phyloP scores from a whole-genome alignment of 1,140 invertebrate genomes.

The Harpegnathos saltator region DNA sequence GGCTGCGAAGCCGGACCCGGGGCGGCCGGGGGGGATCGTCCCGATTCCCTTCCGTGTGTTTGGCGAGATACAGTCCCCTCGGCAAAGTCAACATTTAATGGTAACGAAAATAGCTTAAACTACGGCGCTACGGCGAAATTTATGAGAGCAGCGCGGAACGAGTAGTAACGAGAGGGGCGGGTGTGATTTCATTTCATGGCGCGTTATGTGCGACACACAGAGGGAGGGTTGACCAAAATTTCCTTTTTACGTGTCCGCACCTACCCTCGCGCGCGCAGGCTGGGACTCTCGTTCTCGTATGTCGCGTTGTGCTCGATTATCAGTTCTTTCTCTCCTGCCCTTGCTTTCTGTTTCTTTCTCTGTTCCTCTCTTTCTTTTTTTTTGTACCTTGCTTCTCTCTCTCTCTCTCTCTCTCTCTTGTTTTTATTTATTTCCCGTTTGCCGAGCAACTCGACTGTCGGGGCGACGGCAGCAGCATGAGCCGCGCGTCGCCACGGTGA shows the following conservation, averaged over 20 bases:
- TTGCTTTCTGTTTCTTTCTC: too few species aligned
- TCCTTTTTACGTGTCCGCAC: constrained; percentile 5
- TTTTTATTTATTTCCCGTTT: not conserved
- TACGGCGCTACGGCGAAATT: constrained; percentile 47
- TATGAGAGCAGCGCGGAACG: constrained; percentile 46
- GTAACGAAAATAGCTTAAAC: constrained; percentile 58
- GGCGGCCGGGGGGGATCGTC: constrained; percentile 30
- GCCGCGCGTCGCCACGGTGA: too few species aligned
- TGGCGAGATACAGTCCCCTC: constrained; percentile 37
- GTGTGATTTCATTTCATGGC: constrained; percentile 59
- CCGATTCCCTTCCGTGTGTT: constrained; percentile 25
- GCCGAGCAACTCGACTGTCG: too few species aligned
- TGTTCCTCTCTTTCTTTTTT: too few species aligned
- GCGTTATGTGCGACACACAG: constrained; percentile 46
- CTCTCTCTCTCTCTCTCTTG: not conserved
- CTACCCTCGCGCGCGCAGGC: not conserved
- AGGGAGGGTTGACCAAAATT: constrained; percentile 7
- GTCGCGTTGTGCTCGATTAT: not conserved
- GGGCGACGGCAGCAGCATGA: too few species aligned
- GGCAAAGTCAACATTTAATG: constrained; percentile 30
- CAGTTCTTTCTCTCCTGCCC: too few species aligned
- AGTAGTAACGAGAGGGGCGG: constrained; percentile 45
- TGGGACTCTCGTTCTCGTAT: not conserved
- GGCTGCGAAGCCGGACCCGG: constrained; percentile 51
- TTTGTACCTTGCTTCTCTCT: too few species aligned